These are phyloP conservation scores for Zeus faber DNA, from an alignment of 2,113 vertebrate species.

Conservation along the genomic window DNA sequence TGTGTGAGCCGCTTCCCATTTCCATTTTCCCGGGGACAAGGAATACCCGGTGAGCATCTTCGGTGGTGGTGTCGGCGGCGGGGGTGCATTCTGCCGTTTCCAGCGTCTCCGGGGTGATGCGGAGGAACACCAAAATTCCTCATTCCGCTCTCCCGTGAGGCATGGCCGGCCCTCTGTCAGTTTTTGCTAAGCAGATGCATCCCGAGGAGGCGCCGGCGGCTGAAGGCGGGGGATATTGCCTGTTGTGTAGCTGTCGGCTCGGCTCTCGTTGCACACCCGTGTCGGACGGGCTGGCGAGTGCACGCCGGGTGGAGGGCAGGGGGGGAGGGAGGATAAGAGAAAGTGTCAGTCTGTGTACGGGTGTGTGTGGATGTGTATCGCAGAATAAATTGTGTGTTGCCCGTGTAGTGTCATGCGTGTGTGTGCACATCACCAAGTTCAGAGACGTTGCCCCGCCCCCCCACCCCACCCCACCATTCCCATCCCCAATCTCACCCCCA, in stretches of 20 bases:
- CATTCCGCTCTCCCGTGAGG: constrained; percentile 77
- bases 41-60: constrained; percentile 58
- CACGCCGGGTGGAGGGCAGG: background rate
- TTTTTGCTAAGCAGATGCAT: constrained; percentile 76
- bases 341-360: constrained; percentile 31
- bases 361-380: constrained; percentile 19
- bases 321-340: background rate
- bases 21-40: constrained; percentile 69
- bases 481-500: too few species aligned
- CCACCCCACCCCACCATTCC: too few species aligned
- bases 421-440: too few species aligned
- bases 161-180: constrained; percentile 77
- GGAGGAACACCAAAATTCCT: constrained; percentile 70
- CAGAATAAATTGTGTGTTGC: background rate
- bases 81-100: constrained; percentile 36
- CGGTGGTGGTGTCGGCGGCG: background rate
- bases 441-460: too few species aligned
- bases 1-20: constrained; percentile 71
- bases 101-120: constrained; percentile 65
- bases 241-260: constrained; percentile 76
- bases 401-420: background rate
- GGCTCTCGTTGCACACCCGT: constrained; percentile 62
- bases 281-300: constrained; percentile 54
- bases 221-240: constrained; percentile 77
- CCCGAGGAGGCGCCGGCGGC: constrained; percentile 54